phyloP scores from a whole-genome alignment of 2,113 vertebrate genomes.

The Dromiciops gliroides region DNA sequence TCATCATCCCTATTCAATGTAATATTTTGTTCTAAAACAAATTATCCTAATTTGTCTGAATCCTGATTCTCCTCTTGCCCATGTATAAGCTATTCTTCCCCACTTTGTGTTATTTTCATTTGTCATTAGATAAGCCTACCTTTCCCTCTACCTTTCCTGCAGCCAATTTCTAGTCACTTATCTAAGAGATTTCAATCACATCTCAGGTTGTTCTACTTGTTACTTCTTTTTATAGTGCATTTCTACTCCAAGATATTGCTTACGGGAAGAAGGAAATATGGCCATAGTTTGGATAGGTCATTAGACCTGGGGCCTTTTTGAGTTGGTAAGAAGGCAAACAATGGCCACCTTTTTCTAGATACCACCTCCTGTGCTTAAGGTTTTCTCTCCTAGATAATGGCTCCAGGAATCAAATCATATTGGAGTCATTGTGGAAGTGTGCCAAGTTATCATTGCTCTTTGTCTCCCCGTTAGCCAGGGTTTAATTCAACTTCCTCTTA shows the following conservation, averaged over 20 bases:
- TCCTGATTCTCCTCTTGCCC: not conserved
- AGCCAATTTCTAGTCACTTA: not conserved
- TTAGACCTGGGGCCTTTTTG: not conserved
- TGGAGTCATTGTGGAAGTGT: conserved; percentile 53
- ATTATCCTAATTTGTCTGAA: not conserved
- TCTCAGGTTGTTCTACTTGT: not conserved
- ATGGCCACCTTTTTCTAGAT: not conserved
- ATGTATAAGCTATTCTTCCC: not conserved
- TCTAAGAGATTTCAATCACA: not conserved
- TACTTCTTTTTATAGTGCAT: conserved; percentile 2
- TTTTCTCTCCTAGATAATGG: not conserved
- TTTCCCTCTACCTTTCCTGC: not conserved
- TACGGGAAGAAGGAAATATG: conserved; percentile 21
- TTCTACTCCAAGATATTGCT: not conserved
- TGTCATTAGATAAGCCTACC: not conserved
- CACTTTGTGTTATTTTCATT: not conserved
- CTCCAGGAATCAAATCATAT: not conserved
- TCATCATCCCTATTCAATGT: not conserved
- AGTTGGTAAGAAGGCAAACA: conserved; percentile 35
- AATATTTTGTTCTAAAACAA: not conserved
- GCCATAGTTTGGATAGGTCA: not conserved
- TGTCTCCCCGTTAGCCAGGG: conserved; percentile 70
- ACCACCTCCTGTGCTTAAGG: not conserved
- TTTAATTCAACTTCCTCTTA: conserved; percentile 75
- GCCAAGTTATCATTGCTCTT: conserved; percentile 63